A percentile compares a stretch with the other conserved stretches of the same genome.
phyloP scores from a whole-genome alignment of 2,797 vertebrate genomes.

The Malacoctenus gilli region DNA sequence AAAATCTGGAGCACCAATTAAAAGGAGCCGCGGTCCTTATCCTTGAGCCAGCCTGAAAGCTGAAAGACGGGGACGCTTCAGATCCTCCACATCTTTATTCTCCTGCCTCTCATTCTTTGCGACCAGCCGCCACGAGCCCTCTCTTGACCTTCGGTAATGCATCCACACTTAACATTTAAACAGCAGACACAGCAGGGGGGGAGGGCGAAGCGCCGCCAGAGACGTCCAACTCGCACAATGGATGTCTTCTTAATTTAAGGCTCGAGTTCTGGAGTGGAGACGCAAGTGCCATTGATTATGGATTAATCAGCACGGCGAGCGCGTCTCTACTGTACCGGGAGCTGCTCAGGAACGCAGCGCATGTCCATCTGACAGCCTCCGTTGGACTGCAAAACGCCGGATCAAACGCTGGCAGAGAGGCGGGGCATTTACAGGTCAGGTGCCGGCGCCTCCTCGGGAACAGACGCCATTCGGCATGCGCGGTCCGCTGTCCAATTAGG shows the following conservation, averaged over 20 bases:
- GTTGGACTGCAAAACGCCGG: slow-evolving; percentile 67
- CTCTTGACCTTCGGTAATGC: slow-evolving; percentile 65
- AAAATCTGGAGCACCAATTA: slow-evolving; percentile 71
- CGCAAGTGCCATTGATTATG: slow-evolving; percentile 27
- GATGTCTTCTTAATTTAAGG: slow-evolving; percentile 40
- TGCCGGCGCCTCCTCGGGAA: slow-evolving; percentile 45
- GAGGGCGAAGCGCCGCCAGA: not conserved
- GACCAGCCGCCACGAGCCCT: slow-evolving; percentile 28
- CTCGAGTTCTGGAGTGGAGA: slow-evolving; percentile 10
- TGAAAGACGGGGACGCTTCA: slow-evolving; percentile 44
- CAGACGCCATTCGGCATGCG: slow-evolving; percentile 73
- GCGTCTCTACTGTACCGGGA: not conserved
- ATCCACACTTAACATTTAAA: slow-evolving; percentile 57
- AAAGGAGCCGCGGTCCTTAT: slow-evolving; percentile 39
- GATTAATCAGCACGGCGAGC: slow-evolving; percentile 1
- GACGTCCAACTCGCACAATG: slow-evolving; percentile 30
- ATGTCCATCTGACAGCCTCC: slow-evolving; percentile 1
- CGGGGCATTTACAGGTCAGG: slow-evolving; percentile 64
- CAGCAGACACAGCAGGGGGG: slow-evolving; percentile 33
- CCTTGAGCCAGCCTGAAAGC: slow-evolving; percentile 50
- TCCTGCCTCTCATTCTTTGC: slow-evolving; percentile 19
- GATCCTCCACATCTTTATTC: slow-evolving; percentile 55
- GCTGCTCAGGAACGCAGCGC: not conserved
- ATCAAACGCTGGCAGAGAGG: slow-evolving; percentile 65
- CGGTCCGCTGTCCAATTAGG: slow-evolving; percentile 74